Evolutionary conservation across 2,797 vertebrate genomes (phyloP).

Genomic region (Choloepus didactylus): DNA sequence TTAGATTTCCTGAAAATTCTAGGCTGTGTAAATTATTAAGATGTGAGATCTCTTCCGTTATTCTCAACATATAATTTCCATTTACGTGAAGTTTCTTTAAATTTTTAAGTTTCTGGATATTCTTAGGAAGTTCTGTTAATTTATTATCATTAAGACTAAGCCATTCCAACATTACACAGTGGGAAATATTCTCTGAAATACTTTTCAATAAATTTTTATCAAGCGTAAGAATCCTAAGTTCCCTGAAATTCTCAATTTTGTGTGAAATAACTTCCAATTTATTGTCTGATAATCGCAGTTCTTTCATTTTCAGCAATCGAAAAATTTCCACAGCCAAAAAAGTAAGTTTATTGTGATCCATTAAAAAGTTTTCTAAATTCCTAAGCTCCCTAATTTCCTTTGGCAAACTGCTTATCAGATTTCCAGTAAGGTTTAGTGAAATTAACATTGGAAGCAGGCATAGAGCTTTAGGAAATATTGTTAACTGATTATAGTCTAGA

Average conservation of each 20-base stretch:
- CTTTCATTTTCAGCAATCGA: slow-evolving; percentile 82
- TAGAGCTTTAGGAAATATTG: slow-evolving; percentile 83
- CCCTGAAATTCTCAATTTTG: slow-evolving; percentile 83
- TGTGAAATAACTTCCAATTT: slow-evolving; percentile 85
- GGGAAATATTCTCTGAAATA: slow-evolving; percentile 83
- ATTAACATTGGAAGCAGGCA: slow-evolving; percentile 83
- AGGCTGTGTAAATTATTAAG: slow-evolving; percentile 79
- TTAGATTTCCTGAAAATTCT: slow-evolving; percentile 84
- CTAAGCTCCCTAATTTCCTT: slow-evolving; percentile 84
- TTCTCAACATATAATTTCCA: slow-evolving; percentile 80
- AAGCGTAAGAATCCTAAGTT: slow-evolving; percentile 84
- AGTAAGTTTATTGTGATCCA: slow-evolving; percentile 85
- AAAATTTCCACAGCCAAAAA: slow-evolving; percentile 87
- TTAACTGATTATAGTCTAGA: slow-evolving; percentile 80
- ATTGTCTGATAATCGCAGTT: slow-evolving; percentile 84
- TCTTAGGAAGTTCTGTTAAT: slow-evolving; percentile 81
- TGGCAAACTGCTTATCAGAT: slow-evolving; percentile 85
- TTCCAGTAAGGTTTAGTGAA: slow-evolving; percentile 84
- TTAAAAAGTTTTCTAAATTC: slow-evolving; percentile 79
- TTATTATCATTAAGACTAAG: slow-evolving; percentile 83
- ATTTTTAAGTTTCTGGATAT: slow-evolving; percentile 81
- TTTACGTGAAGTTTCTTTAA: slow-evolving; percentile 83
- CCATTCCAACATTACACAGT: slow-evolving; percentile 78
- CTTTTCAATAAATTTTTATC: slow-evolving; percentile 85
- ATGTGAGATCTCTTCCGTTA: slow-evolving; percentile 82